Evolutionary conservation across 2,113 vertebrate genomes (phyloP), one percentile per base, ranked within the genome.

Genomic region (Ciconia boyciana): DNA sequence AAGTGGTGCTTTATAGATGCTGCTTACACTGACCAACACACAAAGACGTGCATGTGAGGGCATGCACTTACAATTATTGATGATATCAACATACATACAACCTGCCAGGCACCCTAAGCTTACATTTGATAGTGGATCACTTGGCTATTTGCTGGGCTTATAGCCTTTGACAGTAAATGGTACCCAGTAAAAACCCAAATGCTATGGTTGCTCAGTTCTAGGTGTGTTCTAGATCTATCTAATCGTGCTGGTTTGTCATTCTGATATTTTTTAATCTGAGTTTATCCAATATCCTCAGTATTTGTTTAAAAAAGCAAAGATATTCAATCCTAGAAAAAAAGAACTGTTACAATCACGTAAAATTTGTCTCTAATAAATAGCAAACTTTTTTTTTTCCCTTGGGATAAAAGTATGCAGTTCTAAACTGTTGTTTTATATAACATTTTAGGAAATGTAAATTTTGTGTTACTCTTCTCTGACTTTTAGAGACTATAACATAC

Each of bases 61-160:
- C 32, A 61, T 15, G 28, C 0, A 0, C 10, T 49, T 41, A 55
- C 0, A 32, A 6, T 26, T 83, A 11, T 7, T 70, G 39, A 44
- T 60, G 36, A 24, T 60, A 44, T 8, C 46, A 90, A 4, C 19
- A 49, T 8, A 4, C 7, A 3, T 10, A 29, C 18, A 66, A 24
- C 10, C 11, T 71, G 26, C 31, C 13, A 71, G 24, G 13, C 5
- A 2, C 32, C 39, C 44, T 61, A 64, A 68, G 25, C 16, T 48
- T 72, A 34, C 4, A 17, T 49, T 49, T 77, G 14, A 7, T 57
- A 66, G 34, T 26, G 36, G 3, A 43, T 76, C 49, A 31, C 14
- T 16, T 58, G 11, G 11, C 29, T 90, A 3, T 76, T 80, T 83
- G 36, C 41, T 52, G 44, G 6, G n/a, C 39, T 91, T 91, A 14